Evolutionary conservation across 2,888 invertebrate genomes (phyloP), one percentile per base, ranked within the genome.

Genomic region (Eupithecia pulchellata): DNA sequence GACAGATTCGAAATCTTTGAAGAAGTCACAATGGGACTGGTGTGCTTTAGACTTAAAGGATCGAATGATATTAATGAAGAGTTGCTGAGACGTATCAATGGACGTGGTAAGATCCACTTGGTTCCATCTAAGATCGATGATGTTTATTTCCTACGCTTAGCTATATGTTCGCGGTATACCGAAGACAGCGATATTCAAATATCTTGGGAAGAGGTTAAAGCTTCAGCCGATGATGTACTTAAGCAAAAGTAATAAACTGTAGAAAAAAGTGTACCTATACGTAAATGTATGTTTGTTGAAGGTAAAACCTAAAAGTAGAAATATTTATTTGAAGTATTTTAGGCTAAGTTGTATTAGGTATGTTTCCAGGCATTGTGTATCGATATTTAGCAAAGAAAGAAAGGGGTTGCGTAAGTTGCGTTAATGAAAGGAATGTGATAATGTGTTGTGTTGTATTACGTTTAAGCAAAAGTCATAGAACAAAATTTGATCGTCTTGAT

Each of bases 1-100:
- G 93, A 95, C 0, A 95, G 98, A 65, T 99, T 99, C 86, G 99
- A 99, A 91, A 95, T 99, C 69, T 96, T 97, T 27, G 96, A 97
- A 69, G 97, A 99, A 82, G 98, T 98, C 8, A 95, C 96, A n/a
- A 96, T 99, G 96, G 99, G 99, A 0, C 95, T 99, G 20, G 99
- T 99, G 39, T 99, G 99, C 92, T 99, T 99, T 94, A 95, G 98
- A 79, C 89, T 99, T 17, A 99, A 98, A 95, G 97, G 96, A 11
- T 91, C 95, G 0, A 98, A 99, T 86, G 97, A 97, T 76, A 80
- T 95, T 3, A 99, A 98, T 84, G 98, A 99, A 87, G 93, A 95
- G 4, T 91, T 99, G 1, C 89, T 98, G 75, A 97, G 97, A 84
- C 95, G 95, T 69, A 97, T 99, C 72, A 99, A 99, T 86, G 97